Conservation (phyloP, 2,113 vertebrate species). For the Pantherophis guttatus region DNA sequence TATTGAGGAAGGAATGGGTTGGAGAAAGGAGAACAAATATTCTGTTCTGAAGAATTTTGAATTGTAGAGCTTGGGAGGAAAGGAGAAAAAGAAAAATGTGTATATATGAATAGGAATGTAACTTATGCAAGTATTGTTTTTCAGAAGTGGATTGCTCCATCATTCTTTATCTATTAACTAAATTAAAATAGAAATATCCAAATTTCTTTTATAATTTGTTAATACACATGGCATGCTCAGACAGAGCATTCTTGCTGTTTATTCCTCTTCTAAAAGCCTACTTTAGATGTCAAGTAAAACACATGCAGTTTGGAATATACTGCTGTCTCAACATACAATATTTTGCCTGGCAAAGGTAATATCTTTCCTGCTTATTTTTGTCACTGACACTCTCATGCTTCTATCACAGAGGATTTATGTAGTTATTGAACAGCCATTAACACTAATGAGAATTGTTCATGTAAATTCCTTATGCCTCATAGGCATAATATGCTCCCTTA, state of each 20-base stretch:
- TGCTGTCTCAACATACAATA: neutral
- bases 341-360: slow-evolving; percentile 42
- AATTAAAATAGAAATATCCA: slow-evolving; percentile 17
- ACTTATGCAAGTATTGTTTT: neutral
- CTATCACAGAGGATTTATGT: slow-evolving; percentile 30
- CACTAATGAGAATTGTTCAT: neutral
- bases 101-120: slow-evolving; percentile 20
- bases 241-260: slow-evolving; percentile 3
- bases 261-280: slow-evolving; percentile 16
- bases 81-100: slow-evolving; percentile 3
- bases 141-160: slow-evolving; percentile 20
- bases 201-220: slow-evolving; percentile 21
- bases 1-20: slow-evolving; percentile 38
- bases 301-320: slow-evolving; percentile 9
- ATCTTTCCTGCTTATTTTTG: slow-evolving; percentile 31
- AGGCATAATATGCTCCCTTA: slow-evolving; percentile 21
- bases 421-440: neutral
- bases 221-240: neutral
- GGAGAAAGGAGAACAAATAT: slow-evolving; percentile 29
- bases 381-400: neutral
- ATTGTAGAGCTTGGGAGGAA: slow-evolving; percentile 20
- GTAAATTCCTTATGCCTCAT: slow-evolving; percentile 19
- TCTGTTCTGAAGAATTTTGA: slow-evolving; percentile 1
- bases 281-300: slow-evolving; percentile 46
- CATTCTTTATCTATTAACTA: slow-evolving; percentile 23